Base-by-base conservation (phyloP, 2,888 invertebrate genomes). In the Carpatolechia fugitivella region DNA sequence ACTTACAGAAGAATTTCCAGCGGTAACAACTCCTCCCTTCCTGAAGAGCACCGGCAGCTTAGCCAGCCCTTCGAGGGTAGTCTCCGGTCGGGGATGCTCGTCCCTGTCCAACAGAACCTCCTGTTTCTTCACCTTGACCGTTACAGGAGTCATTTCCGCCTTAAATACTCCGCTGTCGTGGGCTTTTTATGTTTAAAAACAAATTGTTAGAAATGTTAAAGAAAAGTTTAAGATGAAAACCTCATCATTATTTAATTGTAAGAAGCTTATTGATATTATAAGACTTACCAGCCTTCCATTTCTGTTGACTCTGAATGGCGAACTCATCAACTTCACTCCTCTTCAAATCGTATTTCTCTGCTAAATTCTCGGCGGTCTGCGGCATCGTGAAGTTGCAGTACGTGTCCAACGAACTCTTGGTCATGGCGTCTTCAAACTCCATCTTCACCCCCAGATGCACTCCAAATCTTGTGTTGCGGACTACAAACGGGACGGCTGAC, bases 311-410 rank as follows among this genome's bases (percentile, higher is more conserved):
- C 59, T 93, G 91, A 7, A 97, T 74, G 0, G 98, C 94, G 81
- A 95, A 98, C 59, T 93, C 91, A 74, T 99, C 98, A 36, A 96
- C 95, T 63, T 96, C 95, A 61, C 95, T 93, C 53, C 95, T 91
- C 2, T 94, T 92, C 54, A 98, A 82, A 59, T 94, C 93, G 71
- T 94, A 97, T 71, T 97, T 93, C 55, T 94, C 96, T 0, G 96
- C 97, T 52, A 98, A 87, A 76, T 97, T 98, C 84, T 98, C 98
- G 6, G 98, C 98, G 0, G 99, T 99, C 61, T 98, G 82, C 0
- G 97, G 98, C 99, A 99, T 99, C 0, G 97, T 97, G 61, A 96
- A 91, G 74, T 97, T 96, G 78, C 97, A 97, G 73, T 96, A 94
- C 0, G 93, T 92, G 74, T 99, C 99, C 10, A 95, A 93, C 3